Evolutionary conservation across 2,113 vertebrate species (phyloP).

Genomic region (Camelus bactrianus): DNA sequence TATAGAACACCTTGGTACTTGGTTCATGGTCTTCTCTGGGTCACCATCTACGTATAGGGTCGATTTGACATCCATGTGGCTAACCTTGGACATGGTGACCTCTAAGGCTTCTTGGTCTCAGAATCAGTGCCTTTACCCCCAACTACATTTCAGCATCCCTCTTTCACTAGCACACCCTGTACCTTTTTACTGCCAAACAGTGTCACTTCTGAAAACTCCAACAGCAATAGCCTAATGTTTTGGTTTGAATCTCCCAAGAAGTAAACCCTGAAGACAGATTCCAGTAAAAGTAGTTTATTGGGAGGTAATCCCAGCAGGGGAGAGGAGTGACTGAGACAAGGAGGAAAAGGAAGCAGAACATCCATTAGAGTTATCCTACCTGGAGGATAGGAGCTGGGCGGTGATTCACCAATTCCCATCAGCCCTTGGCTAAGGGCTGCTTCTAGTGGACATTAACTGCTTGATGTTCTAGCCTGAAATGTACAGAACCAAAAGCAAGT

Average conservation of each 20-base stretch:
- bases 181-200: background rate
- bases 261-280: background rate
- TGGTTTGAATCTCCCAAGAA: background rate
- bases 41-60: background rate
- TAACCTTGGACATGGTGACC: background rate
- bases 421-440: background rate
- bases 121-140: background rate
- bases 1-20: background rate
- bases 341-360: background rate
- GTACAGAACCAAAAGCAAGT: background rate
- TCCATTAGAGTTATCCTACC: background rate
- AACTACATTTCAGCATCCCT: background rate
- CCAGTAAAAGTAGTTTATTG: background rate
- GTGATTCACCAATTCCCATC: fast-evolving
- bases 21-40: background rate
- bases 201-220: background rate
- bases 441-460: background rate
- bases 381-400: background rate
- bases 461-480: background rate
- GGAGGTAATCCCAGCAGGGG: background rate
- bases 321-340: background rate
- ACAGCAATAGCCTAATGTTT: background rate
- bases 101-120: background rate
- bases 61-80: background rate
- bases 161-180: background rate